Evolutionary conservation across 2,113 vertebrate genomes (phyloP).

Genomic region (Caranx melampygus): DNA sequence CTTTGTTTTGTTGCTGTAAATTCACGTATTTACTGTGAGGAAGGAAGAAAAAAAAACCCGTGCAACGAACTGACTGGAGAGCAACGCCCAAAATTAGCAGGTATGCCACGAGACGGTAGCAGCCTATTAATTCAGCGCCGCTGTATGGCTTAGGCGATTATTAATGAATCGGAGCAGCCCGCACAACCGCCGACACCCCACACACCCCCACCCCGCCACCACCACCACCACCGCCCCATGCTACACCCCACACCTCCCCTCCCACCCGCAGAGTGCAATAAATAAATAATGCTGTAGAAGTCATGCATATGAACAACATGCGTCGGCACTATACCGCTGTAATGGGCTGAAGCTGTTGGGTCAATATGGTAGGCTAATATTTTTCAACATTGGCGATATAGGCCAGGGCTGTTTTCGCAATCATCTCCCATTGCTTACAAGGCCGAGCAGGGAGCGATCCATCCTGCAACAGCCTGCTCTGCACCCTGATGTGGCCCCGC

Average conservation of each 20-base stretch:
- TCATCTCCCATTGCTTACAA: constrained; percentile 25
- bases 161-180: constrained; percentile 80
- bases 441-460: constrained; percentile 15
- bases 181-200: constrained; percentile 49
- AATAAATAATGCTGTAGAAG: constrained; percentile 83
- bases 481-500: background rate
- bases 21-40: background rate
- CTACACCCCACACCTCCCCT: constrained; percentile 26
- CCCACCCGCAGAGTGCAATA: constrained; percentile 76
- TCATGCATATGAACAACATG: constrained; percentile 83
- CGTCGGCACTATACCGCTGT: constrained; percentile 67
- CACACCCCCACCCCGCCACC: constrained; percentile 16
- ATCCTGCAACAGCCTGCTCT: background rate
- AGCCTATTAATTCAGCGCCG: constrained; percentile 74
- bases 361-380: constrained; percentile 68
- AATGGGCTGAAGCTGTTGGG: constrained; percentile 69
- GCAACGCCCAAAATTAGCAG: constrained; percentile 32
- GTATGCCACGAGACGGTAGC: constrained; percentile 25
- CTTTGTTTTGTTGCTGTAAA: constrained; percentile 22
- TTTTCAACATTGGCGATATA: constrained; percentile 46
- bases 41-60: background rate
- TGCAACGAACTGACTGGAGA: background rate
- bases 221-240: constrained; percentile 12
- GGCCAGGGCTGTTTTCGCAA: constrained; percentile 33
- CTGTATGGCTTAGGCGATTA: constrained; percentile 73